These are phyloP conservation scores for Chrysogorgia sp. DNA, from an alignment of 92 coral and sea anemone genomes.

Conservation along the genomic window DNA sequence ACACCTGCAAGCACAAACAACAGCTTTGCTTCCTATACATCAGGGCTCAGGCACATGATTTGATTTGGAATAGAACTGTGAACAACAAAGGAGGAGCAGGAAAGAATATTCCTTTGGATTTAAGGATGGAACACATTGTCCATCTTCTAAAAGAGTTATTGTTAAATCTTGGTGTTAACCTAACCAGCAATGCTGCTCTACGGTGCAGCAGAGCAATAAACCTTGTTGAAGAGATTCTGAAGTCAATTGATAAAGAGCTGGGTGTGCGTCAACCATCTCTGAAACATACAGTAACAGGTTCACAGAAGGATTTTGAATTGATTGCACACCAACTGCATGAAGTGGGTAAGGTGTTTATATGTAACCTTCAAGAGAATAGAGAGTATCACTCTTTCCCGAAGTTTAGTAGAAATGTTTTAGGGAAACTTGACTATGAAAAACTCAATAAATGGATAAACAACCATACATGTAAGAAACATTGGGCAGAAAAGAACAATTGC, in stretches of 20 bases:
- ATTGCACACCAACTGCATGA: conserved; percentile 62
- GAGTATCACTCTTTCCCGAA: conserved; percentile 49
- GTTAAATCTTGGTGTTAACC: conserved; percentile 60
- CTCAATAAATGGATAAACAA: conserved; percentile 58
- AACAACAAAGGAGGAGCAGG: conserved; percentile 71
- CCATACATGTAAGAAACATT: conserved; percentile 29
- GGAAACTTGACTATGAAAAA: conserved; percentile 35
- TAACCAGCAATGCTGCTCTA: conserved; percentile 47
- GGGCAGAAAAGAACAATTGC: neutral
- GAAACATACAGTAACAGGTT: conserved; percentile 46
- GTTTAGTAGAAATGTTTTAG: conserved; percentile 36
- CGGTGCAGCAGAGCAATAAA: conserved; percentile 62
- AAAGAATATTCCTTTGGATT: conserved; percentile 62
- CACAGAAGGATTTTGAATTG: conserved; percentile 57
- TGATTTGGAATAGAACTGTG: conserved; percentile 70
- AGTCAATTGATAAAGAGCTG: conserved; percentile 56
- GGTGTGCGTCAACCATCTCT: conserved; percentile 50
- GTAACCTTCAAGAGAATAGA: conserved; percentile 30
- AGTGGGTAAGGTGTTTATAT: conserved; percentile 58
- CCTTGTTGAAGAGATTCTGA: conserved; percentile 54
- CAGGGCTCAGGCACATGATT: conserved; percentile 55
- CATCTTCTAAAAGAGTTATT: conserved; percentile 54
- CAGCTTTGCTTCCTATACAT: conserved; percentile 45
- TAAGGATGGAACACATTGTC: conserved; percentile 60
- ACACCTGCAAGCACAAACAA: conserved; percentile 36